Evolutionary conservation across 2,797 vertebrate species (phyloP).

Genomic region (Siniperca undulata): DNA sequence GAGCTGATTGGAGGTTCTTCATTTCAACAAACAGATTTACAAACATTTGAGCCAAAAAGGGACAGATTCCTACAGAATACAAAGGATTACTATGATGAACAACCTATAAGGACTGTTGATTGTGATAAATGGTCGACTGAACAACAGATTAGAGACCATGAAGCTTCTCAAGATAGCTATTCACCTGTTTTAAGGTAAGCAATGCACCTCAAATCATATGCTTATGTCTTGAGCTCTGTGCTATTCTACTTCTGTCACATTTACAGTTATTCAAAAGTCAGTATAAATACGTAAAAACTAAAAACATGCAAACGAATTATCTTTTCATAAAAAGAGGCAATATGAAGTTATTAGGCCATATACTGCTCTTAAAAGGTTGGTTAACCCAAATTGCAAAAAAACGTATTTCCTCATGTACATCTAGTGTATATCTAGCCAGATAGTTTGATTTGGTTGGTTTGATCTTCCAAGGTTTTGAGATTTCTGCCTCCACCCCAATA

Average conservation of each 20-base stretch:
- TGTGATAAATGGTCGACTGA: slow-evolving; percentile 46
- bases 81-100: slow-evolving; percentile 42
- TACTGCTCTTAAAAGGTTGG: background rate
- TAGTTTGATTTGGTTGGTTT: background rate
- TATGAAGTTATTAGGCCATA: background rate
- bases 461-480: background rate
- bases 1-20: slow-evolving; percentile 56
- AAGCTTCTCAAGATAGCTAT: slow-evolving; percentile 42
- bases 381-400: background rate
- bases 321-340: background rate
- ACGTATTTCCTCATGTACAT: background rate
- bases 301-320: background rate
- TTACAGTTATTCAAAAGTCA: slow-evolving; percentile 9
- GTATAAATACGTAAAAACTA: background rate
- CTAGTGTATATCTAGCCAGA: background rate
- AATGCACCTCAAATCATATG: background rate
- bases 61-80: slow-evolving; percentile 35
- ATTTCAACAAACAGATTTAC: slow-evolving; percentile 51
- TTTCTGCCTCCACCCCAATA: background rate
- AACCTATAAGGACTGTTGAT: slow-evolving; percentile 32
- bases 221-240: background rate
- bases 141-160: slow-evolving; percentile 43
- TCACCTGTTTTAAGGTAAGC: slow-evolving; percentile 70
- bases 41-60: slow-evolving; percentile 42
- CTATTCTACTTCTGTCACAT: background rate